Evolutionary conservation across 2,113 vertebrate species (phyloP).

Genomic region (Seriola rivoliana): DNA sequence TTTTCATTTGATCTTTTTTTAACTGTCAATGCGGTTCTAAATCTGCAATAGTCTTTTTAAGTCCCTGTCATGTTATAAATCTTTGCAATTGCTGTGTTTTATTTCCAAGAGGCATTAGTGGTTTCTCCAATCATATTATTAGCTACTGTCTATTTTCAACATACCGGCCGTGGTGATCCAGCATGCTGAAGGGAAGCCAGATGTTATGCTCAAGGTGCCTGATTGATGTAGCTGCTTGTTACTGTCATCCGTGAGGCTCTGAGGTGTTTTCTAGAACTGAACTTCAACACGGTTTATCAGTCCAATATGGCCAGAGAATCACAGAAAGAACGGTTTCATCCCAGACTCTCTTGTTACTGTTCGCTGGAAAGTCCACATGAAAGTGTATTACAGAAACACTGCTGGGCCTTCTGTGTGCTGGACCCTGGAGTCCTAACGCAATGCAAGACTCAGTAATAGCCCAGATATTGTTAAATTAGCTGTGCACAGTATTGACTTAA

Average conservation of each 20-base stretch:
- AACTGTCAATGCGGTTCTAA: neutral
- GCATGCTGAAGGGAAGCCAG: neutral
- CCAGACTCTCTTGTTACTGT: neutral
- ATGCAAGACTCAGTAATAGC: neutral
- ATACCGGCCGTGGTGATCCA: neutral
- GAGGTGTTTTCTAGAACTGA: no score
- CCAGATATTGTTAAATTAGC: neutral
- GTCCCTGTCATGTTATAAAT: neutral
- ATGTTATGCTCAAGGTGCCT: neutral
- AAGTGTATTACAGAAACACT: neutral
- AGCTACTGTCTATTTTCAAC: slow-evolving; percentile 4
- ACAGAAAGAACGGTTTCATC: neutral
- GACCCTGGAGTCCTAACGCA: neutral
- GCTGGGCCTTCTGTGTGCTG: neutral
- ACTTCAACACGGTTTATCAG: neutral
- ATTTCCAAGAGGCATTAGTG: neutral
- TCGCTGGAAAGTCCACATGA: neutral
- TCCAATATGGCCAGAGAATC: neutral
- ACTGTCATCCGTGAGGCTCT: neutral
- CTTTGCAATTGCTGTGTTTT: neutral
- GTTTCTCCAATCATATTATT: neutral
- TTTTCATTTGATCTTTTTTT: no score
- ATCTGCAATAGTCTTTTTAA: neutral
- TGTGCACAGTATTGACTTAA: neutral
- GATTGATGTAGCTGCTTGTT: neutral